Conservation (phyloP, 1,140 invertebrate species). For the Drosophila mauritiana region DNA sequence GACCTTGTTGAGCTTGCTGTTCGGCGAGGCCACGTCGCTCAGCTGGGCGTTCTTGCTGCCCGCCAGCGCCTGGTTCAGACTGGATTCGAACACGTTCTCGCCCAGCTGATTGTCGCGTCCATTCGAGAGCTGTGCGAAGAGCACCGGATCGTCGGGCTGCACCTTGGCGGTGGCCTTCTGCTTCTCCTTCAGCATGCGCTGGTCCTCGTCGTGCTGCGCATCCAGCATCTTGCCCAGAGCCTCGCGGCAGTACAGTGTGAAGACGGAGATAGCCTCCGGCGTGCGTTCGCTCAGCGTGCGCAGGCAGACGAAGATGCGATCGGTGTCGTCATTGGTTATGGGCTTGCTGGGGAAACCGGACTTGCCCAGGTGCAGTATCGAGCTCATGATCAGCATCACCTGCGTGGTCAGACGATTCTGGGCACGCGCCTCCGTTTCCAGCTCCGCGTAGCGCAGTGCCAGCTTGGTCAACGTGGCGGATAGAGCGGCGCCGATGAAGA, state of each 20-base stretch:
- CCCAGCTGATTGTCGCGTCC: conserved; percentile 90
- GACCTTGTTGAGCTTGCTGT: conserved; percentile 92
- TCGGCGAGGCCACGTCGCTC: conserved; percentile 85
- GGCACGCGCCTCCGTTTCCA: conserved; percentile 76
- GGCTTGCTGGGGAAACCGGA: conserved; percentile 89
- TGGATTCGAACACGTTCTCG: conserved; percentile 97
- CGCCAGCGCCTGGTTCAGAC: conserved; percentile 95
- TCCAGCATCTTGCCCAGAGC: conserved; percentile 94
- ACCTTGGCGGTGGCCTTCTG: conserved; percentile 90
- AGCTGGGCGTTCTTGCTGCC: conserved; percentile 86
- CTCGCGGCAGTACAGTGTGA: conserved; percentile 91
- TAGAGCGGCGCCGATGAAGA: conserved; percentile 97
- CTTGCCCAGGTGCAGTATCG: conserved; percentile 93
- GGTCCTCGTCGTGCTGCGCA: conserved; percentile 89
- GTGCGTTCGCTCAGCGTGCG: conserved; percentile 91
- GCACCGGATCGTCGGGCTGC: conserved; percentile 94
- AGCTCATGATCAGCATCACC: conserved; percentile 94
- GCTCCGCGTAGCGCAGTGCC: conserved; percentile 87
- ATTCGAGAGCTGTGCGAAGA: conserved; percentile 92
- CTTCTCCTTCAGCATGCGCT: conserved; percentile 86
- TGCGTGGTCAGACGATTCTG: conserved; percentile 91
- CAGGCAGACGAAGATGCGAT: conserved; percentile 94
- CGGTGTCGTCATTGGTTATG: conserved; percentile 98
- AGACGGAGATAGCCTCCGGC: conserved; percentile 90
- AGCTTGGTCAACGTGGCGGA: conserved; percentile 97